phyloP scores from a whole-genome alignment of 2,113 vertebrate genomes.

The Lonchura striata region DNA sequence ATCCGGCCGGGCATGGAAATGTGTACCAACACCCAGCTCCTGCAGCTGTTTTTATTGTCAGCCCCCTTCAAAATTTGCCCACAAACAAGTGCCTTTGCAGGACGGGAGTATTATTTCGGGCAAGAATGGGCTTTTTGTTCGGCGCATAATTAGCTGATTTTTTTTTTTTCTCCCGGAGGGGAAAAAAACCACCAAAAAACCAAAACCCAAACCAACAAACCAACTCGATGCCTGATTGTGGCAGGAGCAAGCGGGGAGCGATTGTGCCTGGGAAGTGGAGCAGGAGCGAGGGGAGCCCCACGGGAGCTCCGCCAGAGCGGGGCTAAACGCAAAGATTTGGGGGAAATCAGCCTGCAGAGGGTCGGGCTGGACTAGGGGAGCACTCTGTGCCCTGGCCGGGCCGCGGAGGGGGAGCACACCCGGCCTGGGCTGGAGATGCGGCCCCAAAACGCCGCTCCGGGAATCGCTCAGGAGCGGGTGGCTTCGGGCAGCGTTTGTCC shows the following conservation, averaged over 20 bases:
- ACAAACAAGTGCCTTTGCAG: constrained; percentile 47
- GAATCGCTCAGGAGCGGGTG: too few species aligned
- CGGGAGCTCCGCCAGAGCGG: neutral
- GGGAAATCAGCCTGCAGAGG: too few species aligned
- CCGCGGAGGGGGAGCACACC: too few species aligned
- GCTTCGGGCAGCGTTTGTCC: too few species aligned
- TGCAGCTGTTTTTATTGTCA: constrained; percentile 58
- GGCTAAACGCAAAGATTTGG: too few species aligned
- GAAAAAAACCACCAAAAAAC: neutral
- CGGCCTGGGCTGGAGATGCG: too few species aligned
- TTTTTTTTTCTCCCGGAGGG: neutral
- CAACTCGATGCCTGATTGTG: neutral
- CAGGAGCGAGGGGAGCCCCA: neutral
- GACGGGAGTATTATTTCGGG: neutral
- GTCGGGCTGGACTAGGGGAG: too few species aligned
- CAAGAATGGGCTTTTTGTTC: constrained; percentile 55
- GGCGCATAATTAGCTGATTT: constrained; percentile 43
- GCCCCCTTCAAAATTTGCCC: constrained; percentile 48
- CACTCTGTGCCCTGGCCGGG: too few species aligned
- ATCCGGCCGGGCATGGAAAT: constrained; percentile 24
- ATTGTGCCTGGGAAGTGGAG: neutral
- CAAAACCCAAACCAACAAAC: neutral
- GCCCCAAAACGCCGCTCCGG: too few species aligned
- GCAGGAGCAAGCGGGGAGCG: neutral
- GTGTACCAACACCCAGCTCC: constrained; percentile 46